Conservation (phyloP, 2,113 vertebrate species). For the Dasyurus viverrinus region DNA sequence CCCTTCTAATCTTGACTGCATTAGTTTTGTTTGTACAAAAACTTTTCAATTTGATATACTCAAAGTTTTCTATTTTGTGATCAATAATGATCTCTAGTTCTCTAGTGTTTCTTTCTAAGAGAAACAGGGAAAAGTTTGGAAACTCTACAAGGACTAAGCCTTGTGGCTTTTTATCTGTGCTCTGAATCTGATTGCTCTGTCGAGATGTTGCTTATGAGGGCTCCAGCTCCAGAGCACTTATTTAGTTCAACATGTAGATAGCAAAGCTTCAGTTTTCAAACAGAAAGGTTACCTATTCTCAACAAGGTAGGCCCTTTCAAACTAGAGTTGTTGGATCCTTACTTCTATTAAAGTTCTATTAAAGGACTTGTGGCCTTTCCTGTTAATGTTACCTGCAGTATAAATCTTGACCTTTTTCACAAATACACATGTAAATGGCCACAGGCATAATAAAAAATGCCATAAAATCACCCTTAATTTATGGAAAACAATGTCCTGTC, state of each 20-base stretch:
- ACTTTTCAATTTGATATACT: too few species aligned
- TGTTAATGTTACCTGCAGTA: background rate
- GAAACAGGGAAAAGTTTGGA: background rate
- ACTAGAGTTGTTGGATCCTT: background rate
- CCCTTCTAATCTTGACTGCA: too few species aligned
- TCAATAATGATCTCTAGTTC: too few species aligned
- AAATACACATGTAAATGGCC: background rate
- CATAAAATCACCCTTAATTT: background rate
- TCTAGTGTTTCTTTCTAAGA: background rate
- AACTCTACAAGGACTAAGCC: background rate
- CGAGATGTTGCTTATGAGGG: background rate
- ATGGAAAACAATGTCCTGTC: background rate
- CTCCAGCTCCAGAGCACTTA: background rate
- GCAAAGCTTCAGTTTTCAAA: background rate
- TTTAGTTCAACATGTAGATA: background rate
- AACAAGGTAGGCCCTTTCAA: background rate
- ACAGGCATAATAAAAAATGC: background rate
- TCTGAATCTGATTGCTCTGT: background rate
- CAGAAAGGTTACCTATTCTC: background rate
- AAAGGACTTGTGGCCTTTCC: background rate
- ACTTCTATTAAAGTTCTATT: background rate
- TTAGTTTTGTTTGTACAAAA: too few species aligned
- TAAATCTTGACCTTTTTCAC: background rate
- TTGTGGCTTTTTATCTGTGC: background rate
- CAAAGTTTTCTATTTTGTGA: too few species aligned